Evolutionary conservation across 1,140 invertebrate genomes (phyloP).

Genomic region (Leptinotarsa undecemlineata): DNA sequence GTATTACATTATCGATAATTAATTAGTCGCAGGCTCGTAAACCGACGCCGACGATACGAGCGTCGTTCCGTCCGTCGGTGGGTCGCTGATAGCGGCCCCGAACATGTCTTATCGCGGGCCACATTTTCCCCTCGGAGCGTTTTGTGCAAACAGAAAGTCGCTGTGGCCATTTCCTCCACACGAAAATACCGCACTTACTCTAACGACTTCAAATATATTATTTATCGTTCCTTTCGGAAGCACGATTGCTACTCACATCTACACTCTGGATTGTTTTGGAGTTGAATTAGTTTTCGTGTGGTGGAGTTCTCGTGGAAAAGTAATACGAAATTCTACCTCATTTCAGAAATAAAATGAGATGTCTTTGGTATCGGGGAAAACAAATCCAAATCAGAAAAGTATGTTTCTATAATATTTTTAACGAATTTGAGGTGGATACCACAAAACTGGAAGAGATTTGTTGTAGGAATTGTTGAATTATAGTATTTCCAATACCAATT

Average conservation of each 20-base stretch:
- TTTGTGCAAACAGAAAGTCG: not conserved
- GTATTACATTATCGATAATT: too few relatives aligned
- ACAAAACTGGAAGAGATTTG: too few relatives aligned
- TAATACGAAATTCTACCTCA: not conserved
- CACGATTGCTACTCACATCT: too few relatives aligned
- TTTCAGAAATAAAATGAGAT: too few relatives aligned
- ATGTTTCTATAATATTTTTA: too few relatives aligned
- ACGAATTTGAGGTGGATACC: too few relatives aligned
- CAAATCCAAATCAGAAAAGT: too few relatives aligned
- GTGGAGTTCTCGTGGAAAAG: not conserved
- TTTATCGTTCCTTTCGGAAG: not conserved
- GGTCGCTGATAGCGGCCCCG: conserved; percentile 35
- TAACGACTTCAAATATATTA: conserved; percentile 4
- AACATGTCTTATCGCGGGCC: conserved; percentile 43
- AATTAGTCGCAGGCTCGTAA: not conserved
- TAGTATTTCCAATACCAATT: too few relatives aligned
- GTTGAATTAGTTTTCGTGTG: conserved; percentile 2
- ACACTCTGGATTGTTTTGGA: not conserved
- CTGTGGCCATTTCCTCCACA: not conserved
- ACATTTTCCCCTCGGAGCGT: not conserved
- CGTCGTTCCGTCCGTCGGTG: conserved; percentile 20
- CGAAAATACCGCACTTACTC: not conserved
- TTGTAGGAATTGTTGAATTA: too few relatives aligned
- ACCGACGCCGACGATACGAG: not conserved
- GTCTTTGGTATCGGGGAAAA: too few relatives aligned